Evolutionary conservation across 2,797 vertebrate species (phyloP).

Genomic region (Alca torda): DNA sequence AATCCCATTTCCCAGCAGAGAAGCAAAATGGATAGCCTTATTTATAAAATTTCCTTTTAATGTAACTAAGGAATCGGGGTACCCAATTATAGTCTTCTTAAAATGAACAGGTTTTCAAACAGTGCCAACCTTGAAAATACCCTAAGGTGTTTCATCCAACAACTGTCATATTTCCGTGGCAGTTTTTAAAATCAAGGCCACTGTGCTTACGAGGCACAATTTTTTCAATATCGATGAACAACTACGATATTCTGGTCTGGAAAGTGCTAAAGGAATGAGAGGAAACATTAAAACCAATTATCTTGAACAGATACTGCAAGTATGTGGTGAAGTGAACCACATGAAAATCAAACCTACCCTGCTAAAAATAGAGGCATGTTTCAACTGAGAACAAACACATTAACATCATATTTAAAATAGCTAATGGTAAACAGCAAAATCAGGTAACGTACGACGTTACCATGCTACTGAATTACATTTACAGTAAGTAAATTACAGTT

Average conservation of each 20-base stretch:
- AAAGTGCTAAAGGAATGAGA: background rate
- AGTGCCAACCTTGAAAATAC: background rate
- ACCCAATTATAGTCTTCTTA: background rate
- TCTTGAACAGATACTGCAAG: background rate
- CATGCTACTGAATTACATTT: background rate
- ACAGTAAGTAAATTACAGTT: slow-evolving; percentile 16
- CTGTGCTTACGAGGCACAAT: background rate
- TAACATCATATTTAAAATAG: background rate
- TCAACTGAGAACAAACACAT: background rate
- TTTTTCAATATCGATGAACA: background rate
- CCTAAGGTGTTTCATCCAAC: background rate
- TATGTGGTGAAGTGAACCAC: background rate
- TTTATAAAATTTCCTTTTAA: background rate
- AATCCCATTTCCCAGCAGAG: background rate
- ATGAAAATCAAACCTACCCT: background rate
- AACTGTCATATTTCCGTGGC: background rate
- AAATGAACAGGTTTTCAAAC: slow-evolving; percentile 16
- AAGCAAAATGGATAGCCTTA: background rate
- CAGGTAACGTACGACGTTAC: background rate
- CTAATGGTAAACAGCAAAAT: background rate
- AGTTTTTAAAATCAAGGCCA: background rate
- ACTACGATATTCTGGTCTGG: background rate
- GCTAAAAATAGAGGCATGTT: background rate
- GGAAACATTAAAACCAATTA: background rate
- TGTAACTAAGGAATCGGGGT: background rate